Percentiles rank a stretch among this genome's conserved stretches.
These are phyloP conservation scores for Himantopus leucocephalus DNA, from an alignment of 2,113 vertebrate species.

Conservation along the genomic window DNA sequence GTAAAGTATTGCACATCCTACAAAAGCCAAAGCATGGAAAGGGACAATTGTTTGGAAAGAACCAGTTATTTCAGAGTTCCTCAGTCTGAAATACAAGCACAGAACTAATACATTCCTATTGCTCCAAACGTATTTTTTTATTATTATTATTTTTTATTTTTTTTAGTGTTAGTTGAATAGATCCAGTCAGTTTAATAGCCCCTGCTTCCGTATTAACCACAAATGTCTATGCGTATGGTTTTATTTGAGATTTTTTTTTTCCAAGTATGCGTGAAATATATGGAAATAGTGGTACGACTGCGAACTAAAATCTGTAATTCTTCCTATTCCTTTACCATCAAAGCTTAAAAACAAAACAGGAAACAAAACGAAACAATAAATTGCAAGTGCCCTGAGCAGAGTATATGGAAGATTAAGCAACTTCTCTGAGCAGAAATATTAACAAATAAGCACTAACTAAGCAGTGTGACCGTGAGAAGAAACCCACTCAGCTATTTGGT, in stretches of 20 bases:
- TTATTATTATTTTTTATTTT: slow-evolving; percentile 1
- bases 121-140: slow-evolving; percentile 65
- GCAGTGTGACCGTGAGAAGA: slow-evolving; percentile 65
- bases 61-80: slow-evolving; percentile 67
- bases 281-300: slow-evolving; percentile 65
- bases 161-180: slow-evolving; percentile 77
- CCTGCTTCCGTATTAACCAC: slow-evolving; percentile 62
- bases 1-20: slow-evolving; percentile 77
- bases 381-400: slow-evolving; percentile 86
- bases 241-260: slow-evolving; percentile 38
- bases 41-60: slow-evolving; percentile 63
- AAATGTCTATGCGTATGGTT: slow-evolving; percentile 30
- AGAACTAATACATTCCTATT: slow-evolving; percentile 76
- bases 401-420: slow-evolving; percentile 84
- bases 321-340: slow-evolving; percentile 71
- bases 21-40: slow-evolving; percentile 66
- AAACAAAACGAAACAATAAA: slow-evolving; percentile 73
- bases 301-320: slow-evolving; percentile 57
- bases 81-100: slow-evolving; percentile 75
- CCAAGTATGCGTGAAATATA: slow-evolving; percentile 41
- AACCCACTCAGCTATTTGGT: slow-evolving; percentile 72
- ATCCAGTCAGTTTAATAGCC: slow-evolving; percentile 71
- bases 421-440: slow-evolving; percentile 78
- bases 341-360: slow-evolving; percentile 70
- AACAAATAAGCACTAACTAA: slow-evolving; percentile 73